Evolutionary conservation across 30 jellyfish, hydroid and myxozoan genomes (phyloP).

Genomic region (Hydractinia echinata): DNA sequence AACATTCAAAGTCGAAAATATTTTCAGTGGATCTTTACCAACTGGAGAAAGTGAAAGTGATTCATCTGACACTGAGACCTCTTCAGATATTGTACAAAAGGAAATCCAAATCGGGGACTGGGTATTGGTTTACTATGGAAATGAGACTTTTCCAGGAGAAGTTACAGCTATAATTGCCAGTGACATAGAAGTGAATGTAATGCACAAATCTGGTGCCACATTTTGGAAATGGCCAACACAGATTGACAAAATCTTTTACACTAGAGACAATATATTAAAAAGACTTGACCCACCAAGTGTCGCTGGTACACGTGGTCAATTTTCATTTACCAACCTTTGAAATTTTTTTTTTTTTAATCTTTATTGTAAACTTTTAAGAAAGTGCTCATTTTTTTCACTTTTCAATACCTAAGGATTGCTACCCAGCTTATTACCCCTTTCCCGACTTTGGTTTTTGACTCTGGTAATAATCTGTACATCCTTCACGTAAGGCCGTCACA

Average conservation of each 20-base stretch:
- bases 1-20: constrained; percentile 19
- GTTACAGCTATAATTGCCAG: constrained; percentile 23
- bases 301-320: background rate
- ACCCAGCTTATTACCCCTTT: too few relatives aligned
- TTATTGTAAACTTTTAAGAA: too few relatives aligned
- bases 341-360: too few relatives aligned
- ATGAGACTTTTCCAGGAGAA: constrained; percentile 11
- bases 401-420: too few relatives aligned
- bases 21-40: constrained; percentile 14
- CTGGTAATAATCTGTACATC: too few relatives aligned
- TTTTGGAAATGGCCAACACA: background rate
- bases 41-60: constrained; percentile 17
- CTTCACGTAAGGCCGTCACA: constrained; percentile 5
- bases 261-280: constrained; percentile 29
- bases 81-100: constrained; percentile 16
- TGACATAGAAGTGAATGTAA: background rate
- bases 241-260: constrained; percentile 23
- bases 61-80: constrained; percentile 13
- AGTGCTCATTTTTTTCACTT: too few relatives aligned
- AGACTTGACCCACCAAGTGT: constrained; percentile 25
- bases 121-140: constrained; percentile 6
- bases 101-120: constrained; percentile 15
- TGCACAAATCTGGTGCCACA: background rate
- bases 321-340: background rate
- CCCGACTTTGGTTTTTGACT: too few relatives aligned